A percentile compares a stretch with the other conserved stretches of the same genome.
Evolutionary conservation across 2,797 vertebrate species (phyloP).

Genomic region (Benthosema pterotum): DNA sequence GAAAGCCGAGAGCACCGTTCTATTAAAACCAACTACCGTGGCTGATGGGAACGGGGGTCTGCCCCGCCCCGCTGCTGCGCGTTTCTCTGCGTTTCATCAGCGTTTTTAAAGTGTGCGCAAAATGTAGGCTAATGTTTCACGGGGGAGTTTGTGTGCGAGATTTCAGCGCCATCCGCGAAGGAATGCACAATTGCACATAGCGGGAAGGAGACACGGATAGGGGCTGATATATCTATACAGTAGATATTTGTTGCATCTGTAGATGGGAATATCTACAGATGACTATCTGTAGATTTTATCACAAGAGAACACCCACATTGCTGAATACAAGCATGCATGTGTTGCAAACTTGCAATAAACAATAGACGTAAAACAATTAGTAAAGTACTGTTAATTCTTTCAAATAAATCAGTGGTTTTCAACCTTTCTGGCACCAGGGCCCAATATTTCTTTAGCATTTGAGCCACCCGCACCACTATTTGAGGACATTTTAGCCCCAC

Average conservation of each 20-base stretch:
- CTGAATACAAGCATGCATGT: no score
- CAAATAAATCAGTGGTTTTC: no score
- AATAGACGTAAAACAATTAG: no score
- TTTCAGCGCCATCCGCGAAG: conserved; percentile 68
- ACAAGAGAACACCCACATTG: conserved; percentile 10
- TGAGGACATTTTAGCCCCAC: no score
- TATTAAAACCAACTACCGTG: conserved; percentile 56
- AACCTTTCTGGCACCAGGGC: no score
- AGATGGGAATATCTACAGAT: no score
- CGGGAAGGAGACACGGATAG: conserved; percentile 59
- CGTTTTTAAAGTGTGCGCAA: conserved; percentile 73
- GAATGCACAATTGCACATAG: conserved; percentile 63
- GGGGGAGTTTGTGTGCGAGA: conserved; percentile 69
- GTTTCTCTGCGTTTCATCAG: conserved; percentile 78
- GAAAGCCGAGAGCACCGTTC: conserved; percentile 60
- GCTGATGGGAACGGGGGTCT: conserved; percentile 65
- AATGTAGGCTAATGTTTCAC: conserved; percentile 70
- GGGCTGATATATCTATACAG: no score
- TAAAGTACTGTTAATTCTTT: no score
- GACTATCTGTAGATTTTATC: conserved; percentile 37
- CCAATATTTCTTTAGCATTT: no score
- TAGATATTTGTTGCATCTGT: conserved; percentile 65
- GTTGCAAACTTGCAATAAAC: no score
- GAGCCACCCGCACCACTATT: no score
- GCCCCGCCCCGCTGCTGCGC: conserved; percentile 11